A percentile compares a stretch with the other conserved stretches of the same genome.
These are phyloP conservation scores for Epizoanthus scotinus DNA, from an alignment of 92 coral and sea anemone species.

Conservation along the genomic window DNA sequence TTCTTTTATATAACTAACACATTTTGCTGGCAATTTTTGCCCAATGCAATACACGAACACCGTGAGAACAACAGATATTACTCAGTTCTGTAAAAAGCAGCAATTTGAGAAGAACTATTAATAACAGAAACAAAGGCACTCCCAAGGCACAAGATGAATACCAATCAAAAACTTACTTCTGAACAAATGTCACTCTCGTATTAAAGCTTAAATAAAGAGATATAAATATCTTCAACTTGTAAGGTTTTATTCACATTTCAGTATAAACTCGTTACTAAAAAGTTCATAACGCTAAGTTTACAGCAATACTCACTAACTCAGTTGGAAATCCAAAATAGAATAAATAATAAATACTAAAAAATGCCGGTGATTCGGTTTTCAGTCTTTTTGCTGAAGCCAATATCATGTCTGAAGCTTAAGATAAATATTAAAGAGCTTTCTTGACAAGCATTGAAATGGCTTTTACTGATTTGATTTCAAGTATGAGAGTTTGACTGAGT, in stretches of 20 bases:
- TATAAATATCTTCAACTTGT: background rate
- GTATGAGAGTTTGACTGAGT: background rate
- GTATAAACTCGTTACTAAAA: background rate
- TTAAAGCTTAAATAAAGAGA: background rate
- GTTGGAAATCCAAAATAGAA: conserved; percentile 18
- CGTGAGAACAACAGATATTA: conserved; percentile 5
- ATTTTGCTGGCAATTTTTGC: background rate
- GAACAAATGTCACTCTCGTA: conserved; percentile 10
- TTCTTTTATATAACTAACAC: conserved; percentile 11
- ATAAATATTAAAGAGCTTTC: background rate
- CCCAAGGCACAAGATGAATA: conserved; percentile 32
- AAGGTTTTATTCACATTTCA: background rate
- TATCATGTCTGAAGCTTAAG: background rate
- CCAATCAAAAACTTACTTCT: conserved; percentile 1
- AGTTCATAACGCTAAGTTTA: conserved; percentile 36
- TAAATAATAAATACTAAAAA: conserved; percentile 20
- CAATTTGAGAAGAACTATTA: conserved; percentile 43
- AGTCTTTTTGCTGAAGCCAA: conserved; percentile 26
- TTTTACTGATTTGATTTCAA: conserved; percentile 2
- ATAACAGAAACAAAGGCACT: conserved; percentile 36
- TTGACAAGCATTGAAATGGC: background rate
- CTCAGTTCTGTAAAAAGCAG: conserved; percentile 33
- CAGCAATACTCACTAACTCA: conserved; percentile 5
- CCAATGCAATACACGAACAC: conserved; percentile 15
- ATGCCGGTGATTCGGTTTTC: conserved; percentile 21